Evolutionary conservation across 2,888 invertebrate species (phyloP).

Genomic region (Caenorhabditis sp.): DNA sequence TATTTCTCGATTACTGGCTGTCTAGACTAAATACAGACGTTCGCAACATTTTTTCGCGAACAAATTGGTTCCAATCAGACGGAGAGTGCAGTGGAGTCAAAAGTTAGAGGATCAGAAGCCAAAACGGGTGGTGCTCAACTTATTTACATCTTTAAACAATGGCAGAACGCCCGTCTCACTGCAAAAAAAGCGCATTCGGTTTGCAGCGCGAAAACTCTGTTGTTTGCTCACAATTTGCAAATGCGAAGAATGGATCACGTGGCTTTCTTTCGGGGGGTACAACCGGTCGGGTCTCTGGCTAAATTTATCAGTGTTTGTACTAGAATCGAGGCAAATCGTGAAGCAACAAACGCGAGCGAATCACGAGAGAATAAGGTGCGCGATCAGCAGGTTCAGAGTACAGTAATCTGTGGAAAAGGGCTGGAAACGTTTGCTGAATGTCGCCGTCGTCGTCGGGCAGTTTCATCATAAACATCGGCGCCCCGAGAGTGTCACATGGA

Average conservation of each 20-base stretch:
- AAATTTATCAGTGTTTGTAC: slow-evolving; percentile 52
- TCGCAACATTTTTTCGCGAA: slow-evolving; percentile 14
- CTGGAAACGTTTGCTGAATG: slow-evolving; percentile 25
- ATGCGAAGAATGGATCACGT: slow-evolving; percentile 38
- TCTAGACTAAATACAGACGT: slow-evolving; percentile 22
- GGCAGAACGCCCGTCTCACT: not conserved
- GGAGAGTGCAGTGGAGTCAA: not conserved
- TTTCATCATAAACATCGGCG: slow-evolving; percentile 43
- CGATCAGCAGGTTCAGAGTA: slow-evolving; percentile 20
- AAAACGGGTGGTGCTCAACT: not conserved
- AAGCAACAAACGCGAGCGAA: slow-evolving; percentile 7
- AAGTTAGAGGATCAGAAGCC: slow-evolving; percentile 8
- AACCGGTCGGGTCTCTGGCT: slow-evolving; percentile 34
- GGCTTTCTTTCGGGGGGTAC: slow-evolving; percentile 14
- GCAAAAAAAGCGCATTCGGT: not conserved
- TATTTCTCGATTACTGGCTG: not conserved
- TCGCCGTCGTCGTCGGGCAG: slow-evolving; percentile 24
- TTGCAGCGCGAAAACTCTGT: slow-evolving; percentile 13
- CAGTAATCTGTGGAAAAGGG: slow-evolving; percentile 13
- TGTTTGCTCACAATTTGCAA: slow-evolving; percentile 50
- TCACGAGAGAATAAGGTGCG: not conserved
- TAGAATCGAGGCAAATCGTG: slow-evolving; percentile 8
- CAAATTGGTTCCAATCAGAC: slow-evolving; percentile 13
- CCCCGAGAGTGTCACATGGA: slow-evolving; percentile 43
- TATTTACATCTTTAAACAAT: not conserved